Base-by-base conservation (phyloP, 2,797 vertebrate genomes). In the Molossus molossus region DNA sequence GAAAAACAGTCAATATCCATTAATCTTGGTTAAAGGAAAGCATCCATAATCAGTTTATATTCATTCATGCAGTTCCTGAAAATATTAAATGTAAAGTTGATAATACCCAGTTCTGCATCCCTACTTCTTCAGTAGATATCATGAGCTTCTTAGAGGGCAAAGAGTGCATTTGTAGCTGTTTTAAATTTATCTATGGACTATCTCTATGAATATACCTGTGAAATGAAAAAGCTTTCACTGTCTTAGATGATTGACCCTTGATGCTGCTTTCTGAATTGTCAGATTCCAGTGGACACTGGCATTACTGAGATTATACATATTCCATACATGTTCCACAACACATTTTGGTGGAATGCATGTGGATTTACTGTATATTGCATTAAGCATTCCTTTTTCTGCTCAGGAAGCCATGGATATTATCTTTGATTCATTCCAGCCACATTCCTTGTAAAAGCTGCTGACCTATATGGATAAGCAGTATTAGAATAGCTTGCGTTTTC, bases 381-480 rank as follows among this genome's bases (percentile, higher is more conserved):
- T 73, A 88, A 82, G 50, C 53, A 48, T 94, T 94, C 45, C 10
- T 79, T 92, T 79, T 45, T 87, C 45, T 91, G 60, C 33, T 70
- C n/a, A 48, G 64, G 45, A 87, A 90, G 15, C 50, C 9, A 20
- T 85, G 25, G 5, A 27, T 80, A 57, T 1, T 94, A 25, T 87
- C n/a, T 65, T 95, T 92, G 77, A 64, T 73, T 94, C 37, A 92
- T 20, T 95, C 48, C 5, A 70, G 29, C 29, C 82, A 27, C 87
- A 53, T 80, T 84, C 85, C 27, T 53, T 64, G 12, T 9, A 83
- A 93, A 94, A 94, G 25, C 83, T 75, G 25, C 27, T 83, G 76
- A 83, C 33, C 27, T 75, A 62, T 25, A 33, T 69, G 25, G 18
- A 4, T 86, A 62, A 90, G 37, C 58, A 73, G 13, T 90, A 8